Base-by-base conservation (phyloP, 2,113 vertebrate species). In the Calidris pugnax region DNA sequence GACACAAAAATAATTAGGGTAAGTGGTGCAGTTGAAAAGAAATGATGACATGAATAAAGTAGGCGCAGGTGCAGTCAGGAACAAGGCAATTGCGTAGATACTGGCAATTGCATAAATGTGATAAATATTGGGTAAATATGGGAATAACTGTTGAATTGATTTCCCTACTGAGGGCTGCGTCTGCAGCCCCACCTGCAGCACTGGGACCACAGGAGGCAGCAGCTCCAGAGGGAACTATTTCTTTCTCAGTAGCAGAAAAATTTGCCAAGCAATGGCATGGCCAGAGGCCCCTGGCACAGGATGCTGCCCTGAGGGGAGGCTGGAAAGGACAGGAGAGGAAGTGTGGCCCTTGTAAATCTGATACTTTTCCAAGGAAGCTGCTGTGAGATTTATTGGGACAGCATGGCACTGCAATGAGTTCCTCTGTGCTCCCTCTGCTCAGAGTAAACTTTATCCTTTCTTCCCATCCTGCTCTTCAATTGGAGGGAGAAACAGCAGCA, bases 361-460 rank as follows among this genome's bases (percentile, higher is more conserved):
- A 39, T 12, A 79, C 35, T 91, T 77, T 85, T 96, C 75, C 69
- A 89, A 79, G 82, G 79, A 67, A 75, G 71, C 80, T 63, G 51
- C 72, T 92, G 73, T 51, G 86, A 96, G 84, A 96, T 97, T 95
- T 88, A 97, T 22, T 95, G 95, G 76, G 51, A 84, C 88, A 96
- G 86, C 47, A 95, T 4, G 85, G 69, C 87, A 95, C 93, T 78
- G 73, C 89, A 90, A 96, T 62, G 84, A 94, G 93, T 87, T 94
- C 37, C 62, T 96, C 93, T 37, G 35, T 55, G 79, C 73, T 96
- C 56, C 69, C 79, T 96, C 85, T 77, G 91, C 90, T 90, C 60
- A 8, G 92, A 97, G 96, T 95, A 97, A 98, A 98, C 94, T 98
- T 97, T 43, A 82, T 92, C 47, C 84, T 95, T 97, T 82, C 93